These are phyloP conservation scores for Zygothrica quintamaculata DNA, from an alignment of 2,888 invertebrate species.

Conservation along the genomic window DNA sequence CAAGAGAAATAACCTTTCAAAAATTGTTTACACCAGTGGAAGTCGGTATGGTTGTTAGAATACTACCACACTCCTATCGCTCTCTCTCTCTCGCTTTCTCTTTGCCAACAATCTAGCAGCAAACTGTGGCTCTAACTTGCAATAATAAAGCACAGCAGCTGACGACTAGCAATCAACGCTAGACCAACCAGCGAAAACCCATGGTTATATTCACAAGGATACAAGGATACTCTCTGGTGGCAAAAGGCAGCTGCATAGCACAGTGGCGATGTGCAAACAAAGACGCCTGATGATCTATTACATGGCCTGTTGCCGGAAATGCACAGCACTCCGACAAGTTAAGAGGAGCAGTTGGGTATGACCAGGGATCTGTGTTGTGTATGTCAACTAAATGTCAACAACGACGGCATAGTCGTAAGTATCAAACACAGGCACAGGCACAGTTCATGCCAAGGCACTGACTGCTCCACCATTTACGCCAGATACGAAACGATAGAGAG, in stretches of 20 bases:
- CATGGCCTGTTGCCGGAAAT: conserved; percentile 67
- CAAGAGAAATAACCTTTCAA: conserved; percentile 74
- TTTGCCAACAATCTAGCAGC: too few species aligned
- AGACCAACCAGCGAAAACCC: conserved; percentile 11
- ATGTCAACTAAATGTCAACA: conserved; percentile 78
- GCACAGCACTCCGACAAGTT: conserved; percentile 5
- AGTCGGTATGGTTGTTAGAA: conserved; percentile 11
- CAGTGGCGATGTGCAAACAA: conserved; percentile 70
- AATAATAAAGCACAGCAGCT: conserved; percentile 71
- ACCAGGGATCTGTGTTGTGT: conserved; percentile 25
- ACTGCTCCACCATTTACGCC: conserved; percentile 11
- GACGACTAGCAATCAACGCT: conserved; percentile 66
- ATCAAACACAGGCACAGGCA: conserved; percentile 42
- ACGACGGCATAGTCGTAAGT: conserved; percentile 41
- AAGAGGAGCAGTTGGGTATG: not conserved
- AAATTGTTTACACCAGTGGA: conserved; percentile 67
- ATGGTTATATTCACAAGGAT: conserved; percentile 3
- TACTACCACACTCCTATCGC: too few species aligned
- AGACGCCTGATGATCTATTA: conserved; percentile 74
- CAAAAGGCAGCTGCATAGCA: conserved; percentile 36
- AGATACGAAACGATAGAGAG: conserved; percentile 23
- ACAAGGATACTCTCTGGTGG: conserved; percentile 18
- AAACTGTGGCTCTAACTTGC: conserved; percentile 50
- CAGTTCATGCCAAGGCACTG: conserved; percentile 5
- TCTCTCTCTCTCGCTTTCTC: too few species aligned